A percentile compares a stretch with the other conserved stretches of the same genome.
Evolutionary conservation across 1,140 invertebrate species (phyloP).

Genomic region (Carposina sasakii): DNA sequence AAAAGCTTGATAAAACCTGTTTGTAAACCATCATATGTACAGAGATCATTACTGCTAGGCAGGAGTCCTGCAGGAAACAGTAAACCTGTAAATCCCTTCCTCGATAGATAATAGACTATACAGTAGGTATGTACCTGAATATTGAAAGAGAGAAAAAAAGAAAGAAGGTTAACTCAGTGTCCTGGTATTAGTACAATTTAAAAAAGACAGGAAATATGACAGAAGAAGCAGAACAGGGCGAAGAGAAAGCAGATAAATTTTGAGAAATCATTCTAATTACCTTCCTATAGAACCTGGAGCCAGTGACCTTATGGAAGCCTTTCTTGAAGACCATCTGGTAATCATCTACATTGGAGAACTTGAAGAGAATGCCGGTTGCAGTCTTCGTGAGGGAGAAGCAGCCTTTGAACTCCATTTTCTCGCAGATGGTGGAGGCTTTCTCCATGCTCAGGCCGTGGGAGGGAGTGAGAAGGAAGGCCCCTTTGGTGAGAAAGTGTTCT

Average conservation of each 20-base stretch:
- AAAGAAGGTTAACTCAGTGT: too few relatives aligned
- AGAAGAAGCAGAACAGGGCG: constrained; percentile 17
- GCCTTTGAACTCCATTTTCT: constrained; percentile 89
- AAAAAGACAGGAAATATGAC: neutral
- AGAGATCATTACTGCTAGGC: too few relatives aligned
- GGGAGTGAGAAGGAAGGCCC: constrained; percentile 87
- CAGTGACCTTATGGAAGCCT: constrained; percentile 88
- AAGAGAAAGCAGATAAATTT: too few relatives aligned
- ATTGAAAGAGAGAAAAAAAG: too few relatives aligned
- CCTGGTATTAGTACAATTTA: too few relatives aligned
- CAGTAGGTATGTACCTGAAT: too few relatives aligned
- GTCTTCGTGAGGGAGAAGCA: constrained; percentile 89
- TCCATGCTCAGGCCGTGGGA: constrained; percentile 88
- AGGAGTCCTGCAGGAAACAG: too few relatives aligned
- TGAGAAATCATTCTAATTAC: constrained; percentile 61
- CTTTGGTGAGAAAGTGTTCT: constrained; percentile 78
- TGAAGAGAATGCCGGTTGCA: constrained; percentile 89
- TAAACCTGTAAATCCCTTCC: too few relatives aligned
- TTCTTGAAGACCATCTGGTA: constrained; percentile 89
- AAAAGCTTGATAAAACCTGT: too few relatives aligned
- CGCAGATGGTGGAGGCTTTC: constrained; percentile 87
- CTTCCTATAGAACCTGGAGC: constrained; percentile 84
- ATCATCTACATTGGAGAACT: constrained; percentile 88
- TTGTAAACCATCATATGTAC: too few relatives aligned
- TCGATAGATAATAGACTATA: too few relatives aligned